Evolutionary conservation across 2,797 vertebrate genomes (phyloP).

Genomic region (Darevskia nairensis): DNA sequence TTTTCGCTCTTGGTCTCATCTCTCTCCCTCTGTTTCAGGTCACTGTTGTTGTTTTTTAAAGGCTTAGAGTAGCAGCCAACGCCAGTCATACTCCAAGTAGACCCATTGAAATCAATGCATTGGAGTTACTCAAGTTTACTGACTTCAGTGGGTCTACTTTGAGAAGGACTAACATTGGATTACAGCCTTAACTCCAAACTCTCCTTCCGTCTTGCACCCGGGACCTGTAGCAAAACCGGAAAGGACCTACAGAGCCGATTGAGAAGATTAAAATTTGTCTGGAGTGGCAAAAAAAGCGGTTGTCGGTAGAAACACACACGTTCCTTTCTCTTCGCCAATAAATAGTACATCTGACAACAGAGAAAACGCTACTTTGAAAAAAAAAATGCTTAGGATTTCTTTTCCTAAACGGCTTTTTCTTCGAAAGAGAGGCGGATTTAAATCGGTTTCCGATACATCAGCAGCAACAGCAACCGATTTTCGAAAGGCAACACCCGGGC

Average conservation of each 20-base stretch:
- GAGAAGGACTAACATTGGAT: no score
- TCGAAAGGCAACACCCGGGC: not conserved
- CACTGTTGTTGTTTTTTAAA: not conserved
- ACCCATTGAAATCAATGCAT: no score
- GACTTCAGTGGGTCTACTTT: no score
- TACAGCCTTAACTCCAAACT: constrained; percentile 54
- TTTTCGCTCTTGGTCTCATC: not conserved
- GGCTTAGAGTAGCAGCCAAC: no score
- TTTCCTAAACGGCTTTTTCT: not conserved
- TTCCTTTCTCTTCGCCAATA: constrained; percentile 47
- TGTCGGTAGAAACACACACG: constrained; percentile 71
- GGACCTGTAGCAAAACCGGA: constrained; percentile 81
- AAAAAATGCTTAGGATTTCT: not conserved
- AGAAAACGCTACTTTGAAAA: not conserved
- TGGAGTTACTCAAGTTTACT: no score
- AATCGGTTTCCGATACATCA: not conserved
- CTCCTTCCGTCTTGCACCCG: constrained; percentile 83
- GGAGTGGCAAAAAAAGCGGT: constrained; percentile 80
- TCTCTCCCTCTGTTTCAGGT: not conserved
- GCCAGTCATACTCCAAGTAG: no score
- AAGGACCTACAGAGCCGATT: constrained; percentile 82
- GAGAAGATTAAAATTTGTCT: constrained; percentile 80
- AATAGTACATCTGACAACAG: not conserved
- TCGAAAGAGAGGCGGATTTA: not conserved
- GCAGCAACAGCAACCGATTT: not conserved